These are phyloP conservation scores for Hyphantria cunea DNA, from an alignment of 1,140 invertebrate genomes.

Conservation along the genomic window DNA sequence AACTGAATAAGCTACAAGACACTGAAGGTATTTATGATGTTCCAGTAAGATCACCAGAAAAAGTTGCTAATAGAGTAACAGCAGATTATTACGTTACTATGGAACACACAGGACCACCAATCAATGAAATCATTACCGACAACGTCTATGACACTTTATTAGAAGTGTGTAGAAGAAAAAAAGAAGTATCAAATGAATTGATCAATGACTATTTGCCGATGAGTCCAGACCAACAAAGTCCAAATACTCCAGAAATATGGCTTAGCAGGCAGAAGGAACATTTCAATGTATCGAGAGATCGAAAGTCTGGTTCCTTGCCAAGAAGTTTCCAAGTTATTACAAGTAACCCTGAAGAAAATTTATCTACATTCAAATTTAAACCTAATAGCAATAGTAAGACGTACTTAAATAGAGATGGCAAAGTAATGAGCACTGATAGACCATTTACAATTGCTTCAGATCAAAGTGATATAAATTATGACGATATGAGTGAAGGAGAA, in stretches of 20 bases:
- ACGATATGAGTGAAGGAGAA: conserved; percentile 79
- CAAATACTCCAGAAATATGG: conserved; percentile 80
- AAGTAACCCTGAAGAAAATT: conserved; percentile 64
- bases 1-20: conserved; percentile 57
- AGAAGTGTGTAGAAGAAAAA: conserved; percentile 64
- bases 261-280: conserved; percentile 79
- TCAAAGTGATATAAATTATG: conserved; percentile 82
- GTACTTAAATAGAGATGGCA: conserved; percentile 80
- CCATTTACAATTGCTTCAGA: conserved; percentile 89
- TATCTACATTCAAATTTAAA: conserved; percentile 75
- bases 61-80: conserved; percentile 42
- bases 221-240: conserved; percentile 75
- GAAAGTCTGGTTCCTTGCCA: conserved; percentile 90
- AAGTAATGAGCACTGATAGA: conserved; percentile 77
- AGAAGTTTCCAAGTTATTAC: conserved; percentile 87
- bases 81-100: conserved; percentile 67
- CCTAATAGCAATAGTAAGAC: conserved; percentile 77
- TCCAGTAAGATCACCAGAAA: conserved; percentile 68
- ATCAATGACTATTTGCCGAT: conserved; percentile 70
- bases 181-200: conserved; percentile 51
- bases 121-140: conserved; percentile 41
- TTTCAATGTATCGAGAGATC: conserved; percentile 76
- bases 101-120: conserved; percentile 51
- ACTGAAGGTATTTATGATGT: conserved; percentile 75
- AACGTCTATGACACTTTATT: conserved; percentile 69